These are phyloP conservation scores for Steromphala cineraria DNA, from an alignment of 2,888 invertebrate genomes.

Conservation along the genomic window DNA sequence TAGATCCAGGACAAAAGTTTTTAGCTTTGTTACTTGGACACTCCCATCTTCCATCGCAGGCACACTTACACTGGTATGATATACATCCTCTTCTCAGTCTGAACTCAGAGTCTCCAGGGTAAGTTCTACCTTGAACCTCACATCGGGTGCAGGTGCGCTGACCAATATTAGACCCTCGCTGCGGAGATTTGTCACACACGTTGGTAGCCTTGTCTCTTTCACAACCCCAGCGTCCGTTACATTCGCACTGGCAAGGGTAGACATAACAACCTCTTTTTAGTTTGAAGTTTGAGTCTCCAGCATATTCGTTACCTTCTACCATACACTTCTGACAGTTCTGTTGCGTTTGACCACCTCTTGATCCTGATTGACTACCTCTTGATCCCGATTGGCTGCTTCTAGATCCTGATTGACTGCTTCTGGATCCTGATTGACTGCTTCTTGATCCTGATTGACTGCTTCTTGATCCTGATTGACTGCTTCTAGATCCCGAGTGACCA, in stretches of 20 bases:
- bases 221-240: slow-evolving; percentile 42
- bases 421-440: too few relatives aligned
- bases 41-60: slow-evolving; percentile 43
- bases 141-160: neutral
- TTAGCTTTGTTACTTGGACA: slow-evolving; percentile 31
- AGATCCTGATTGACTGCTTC: too few relatives aligned
- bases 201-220: slow-evolving; percentile 31
- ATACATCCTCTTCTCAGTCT: neutral
- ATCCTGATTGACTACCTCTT: too few relatives aligned
- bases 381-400: too few relatives aligned
- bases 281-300: slow-evolving; percentile 48
- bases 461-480: too few relatives aligned
- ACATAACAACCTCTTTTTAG: slow-evolving; percentile 49
- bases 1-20: slow-evolving; percentile 21
- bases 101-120: slow-evolving; percentile 11
- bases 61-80: slow-evolving; percentile 36
- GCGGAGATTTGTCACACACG: slow-evolving; percentile 28
- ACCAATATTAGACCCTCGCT: neutral
- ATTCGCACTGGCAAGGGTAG: slow-evolving; percentile 40
- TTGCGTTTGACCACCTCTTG: neutral
- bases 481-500: too few relatives aligned
- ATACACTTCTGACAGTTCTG: slow-evolving; percentile 49
- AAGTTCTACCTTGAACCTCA: neutral
- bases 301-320: slow-evolving; percentile 46
- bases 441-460: too few relatives aligned